Evolutionary conservation across 2,888 invertebrate species (phyloP), one percentile per base, ranked within the genome.

Genomic region (Reticulitermes lucifugus): DNA sequence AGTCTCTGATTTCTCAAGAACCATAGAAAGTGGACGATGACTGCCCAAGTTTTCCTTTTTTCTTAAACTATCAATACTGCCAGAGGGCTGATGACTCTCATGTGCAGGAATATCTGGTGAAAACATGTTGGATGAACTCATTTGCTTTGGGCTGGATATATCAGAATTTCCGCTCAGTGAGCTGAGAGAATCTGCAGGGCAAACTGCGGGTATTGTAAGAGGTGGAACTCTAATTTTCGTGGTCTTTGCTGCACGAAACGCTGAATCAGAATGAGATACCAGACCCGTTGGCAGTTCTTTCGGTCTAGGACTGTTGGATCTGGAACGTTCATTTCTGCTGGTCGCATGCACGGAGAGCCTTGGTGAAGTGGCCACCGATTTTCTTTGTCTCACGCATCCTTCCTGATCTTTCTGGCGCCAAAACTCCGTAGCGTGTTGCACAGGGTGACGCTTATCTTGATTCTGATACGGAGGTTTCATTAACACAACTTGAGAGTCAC

Each of bases 401-500:
- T 86, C 86, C 60, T 87, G 87, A 65, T 89, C 88, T 83, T 88
- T 88, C 85, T 88, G 88, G 83, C 88, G 87, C 89, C 89, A 89
- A 84, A 89, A 88, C 77, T 88, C 89, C 3, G 87, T 88, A n/a
- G 88, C 89, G 84, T 86, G 87, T 84, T 77, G 85, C 65, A 80
- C 75, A 22, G 83, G 86, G 73, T 70, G 83, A 55, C 79, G 83
- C 22, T 71, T 79, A 6, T 71, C 83, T 81, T 55, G 77, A 43
- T 82, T 86, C 79, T 83, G 84, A 7, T 86, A 59, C 14, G 86
- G 86, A 25, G 87, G 87, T 80, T 87, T 87, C 43, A 86, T 83
- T 21, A 88, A 90, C 84, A 88, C 85, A 12, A 92, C 90, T 89
- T 92, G 92, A 22, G 92, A 92, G 88, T 93, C 93, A 89, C 92